Conservation (phyloP, 2,113 vertebrate species). For the Cynoglossus semilaevis region DNA sequence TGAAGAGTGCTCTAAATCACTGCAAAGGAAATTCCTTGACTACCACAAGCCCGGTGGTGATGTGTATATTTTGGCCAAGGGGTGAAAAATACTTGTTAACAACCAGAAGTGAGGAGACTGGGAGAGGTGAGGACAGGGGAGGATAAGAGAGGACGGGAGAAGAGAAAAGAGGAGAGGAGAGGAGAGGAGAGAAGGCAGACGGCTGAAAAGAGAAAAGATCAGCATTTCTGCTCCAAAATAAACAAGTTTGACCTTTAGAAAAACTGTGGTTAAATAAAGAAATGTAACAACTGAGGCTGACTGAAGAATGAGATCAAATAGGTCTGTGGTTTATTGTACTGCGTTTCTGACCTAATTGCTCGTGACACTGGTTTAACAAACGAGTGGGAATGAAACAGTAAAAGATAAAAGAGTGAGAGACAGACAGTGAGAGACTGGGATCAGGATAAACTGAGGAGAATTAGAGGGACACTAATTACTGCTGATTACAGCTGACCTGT, state of each 20-base stretch:
- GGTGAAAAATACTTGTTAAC: too few relatives aligned
- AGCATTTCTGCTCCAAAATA: not conserved
- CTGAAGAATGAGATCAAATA: not conserved
- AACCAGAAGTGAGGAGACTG: too few relatives aligned
- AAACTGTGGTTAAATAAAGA: not conserved
- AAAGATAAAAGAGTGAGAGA: slow-evolving; percentile 13
- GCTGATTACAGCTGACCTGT: slow-evolving; percentile 46
- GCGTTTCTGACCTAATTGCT: slow-evolving; percentile 4
- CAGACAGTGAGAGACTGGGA: not conserved
- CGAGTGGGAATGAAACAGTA: not conserved
- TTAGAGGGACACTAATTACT: slow-evolving; percentile 50
- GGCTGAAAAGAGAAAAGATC: not conserved
- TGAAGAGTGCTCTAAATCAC: too few relatives aligned
- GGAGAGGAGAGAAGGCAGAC: slow-evolving; percentile 24
- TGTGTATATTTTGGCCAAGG: too few relatives aligned
- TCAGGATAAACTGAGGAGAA: slow-evolving; percentile 11
- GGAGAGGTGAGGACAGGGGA: too few relatives aligned
- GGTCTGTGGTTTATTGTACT: not conserved
- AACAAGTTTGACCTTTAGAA: slow-evolving; percentile 12
- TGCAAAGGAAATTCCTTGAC: too few relatives aligned
- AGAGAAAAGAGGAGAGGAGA: not conserved
- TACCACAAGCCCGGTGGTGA: too few relatives aligned
- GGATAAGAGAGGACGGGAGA: too few relatives aligned
- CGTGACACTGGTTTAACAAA: slow-evolving; percentile 11
- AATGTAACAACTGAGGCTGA: not conserved